Evolutionary conservation across 2,113 vertebrate species (phyloP).

Genomic region (Marcusenius ussheri): DNA sequence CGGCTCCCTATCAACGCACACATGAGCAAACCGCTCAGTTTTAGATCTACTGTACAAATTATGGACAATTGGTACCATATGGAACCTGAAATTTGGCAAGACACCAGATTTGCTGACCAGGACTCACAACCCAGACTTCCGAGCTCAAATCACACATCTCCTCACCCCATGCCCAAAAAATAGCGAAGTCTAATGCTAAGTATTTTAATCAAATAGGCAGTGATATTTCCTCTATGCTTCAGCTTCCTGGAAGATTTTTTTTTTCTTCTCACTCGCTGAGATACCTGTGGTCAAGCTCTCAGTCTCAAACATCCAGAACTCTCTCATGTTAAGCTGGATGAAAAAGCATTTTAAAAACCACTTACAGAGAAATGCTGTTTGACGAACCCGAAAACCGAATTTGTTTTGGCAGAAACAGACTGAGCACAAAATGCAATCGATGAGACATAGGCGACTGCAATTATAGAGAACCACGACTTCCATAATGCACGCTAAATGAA

Average conservation of each 20-base stretch:
- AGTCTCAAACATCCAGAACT: constrained; percentile 31
- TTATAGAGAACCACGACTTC: not conserved
- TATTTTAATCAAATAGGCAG: constrained; percentile 33
- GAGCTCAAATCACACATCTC: not conserved
- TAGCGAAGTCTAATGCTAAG: constrained; percentile 29
- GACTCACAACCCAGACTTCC: constrained; percentile 21
- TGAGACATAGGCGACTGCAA: not conserved
- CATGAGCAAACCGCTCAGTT: not conserved
- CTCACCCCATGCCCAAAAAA: constrained; percentile 37
- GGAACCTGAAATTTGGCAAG: not conserved
- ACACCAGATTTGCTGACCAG: constrained; percentile 6
- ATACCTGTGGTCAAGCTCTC: constrained; percentile 33
- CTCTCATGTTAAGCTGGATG: not conserved
- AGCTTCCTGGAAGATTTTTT: not conserved
- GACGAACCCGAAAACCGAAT: constrained; percentile 3
- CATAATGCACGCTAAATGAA: not conserved
- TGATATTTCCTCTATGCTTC: constrained; percentile 34
- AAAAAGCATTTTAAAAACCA: not conserved
- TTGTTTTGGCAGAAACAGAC: not conserved
- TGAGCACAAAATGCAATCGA: not conserved
- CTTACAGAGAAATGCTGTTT: constrained; percentile 16
- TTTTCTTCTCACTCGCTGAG: constrained; percentile 11
- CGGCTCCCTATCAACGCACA: not conserved
- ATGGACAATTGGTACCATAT: constrained; percentile 17
- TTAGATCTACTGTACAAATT: not conserved